Evolutionary conservation across 2,888 invertebrate species (phyloP).

Genomic region (Gymnoscelis rufifasciata): DNA sequence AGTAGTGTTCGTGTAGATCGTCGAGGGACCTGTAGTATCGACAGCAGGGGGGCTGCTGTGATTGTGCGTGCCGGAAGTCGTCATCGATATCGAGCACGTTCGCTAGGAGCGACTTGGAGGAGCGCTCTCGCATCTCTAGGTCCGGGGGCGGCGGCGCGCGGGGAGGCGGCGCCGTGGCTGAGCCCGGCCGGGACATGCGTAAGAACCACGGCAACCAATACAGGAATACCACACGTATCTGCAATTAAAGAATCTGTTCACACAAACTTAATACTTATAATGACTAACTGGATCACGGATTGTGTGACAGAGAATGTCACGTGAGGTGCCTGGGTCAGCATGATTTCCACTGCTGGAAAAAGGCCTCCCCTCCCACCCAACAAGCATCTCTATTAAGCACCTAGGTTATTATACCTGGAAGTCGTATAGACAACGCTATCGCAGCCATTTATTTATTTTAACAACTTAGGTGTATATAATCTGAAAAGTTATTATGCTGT

Average conservation of each 20-base stretch:
- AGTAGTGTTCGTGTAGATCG: constrained; percentile 80
- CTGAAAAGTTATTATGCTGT: no score
- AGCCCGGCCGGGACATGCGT: constrained; percentile 91
- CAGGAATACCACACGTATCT: constrained; percentile 95
- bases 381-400: no score
- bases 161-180: constrained; percentile 80
- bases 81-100: constrained; percentile 98
- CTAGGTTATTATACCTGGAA: no score
- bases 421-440: no score
- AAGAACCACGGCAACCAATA: constrained; percentile 98
- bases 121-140: constrained; percentile 92
- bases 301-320: no score
- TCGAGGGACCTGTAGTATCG: constrained; percentile 87
- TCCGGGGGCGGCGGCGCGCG: constrained; percentile 89
- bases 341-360: no score
- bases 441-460: no score
- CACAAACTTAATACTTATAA: no score
- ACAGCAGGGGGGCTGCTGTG: constrained; percentile 86
- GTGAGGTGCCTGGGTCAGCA: no score
- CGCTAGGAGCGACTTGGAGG: constrained; percentile 96
- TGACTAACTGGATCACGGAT: no score
- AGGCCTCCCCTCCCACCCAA: no score
- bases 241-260: constrained; percentile 26
- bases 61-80: constrained; percentile 91
- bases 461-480: no score